Evolutionary conservation across 2,797 vertebrate genomes (phyloP).

Genomic region (Sphenodon punctatus): DNA sequence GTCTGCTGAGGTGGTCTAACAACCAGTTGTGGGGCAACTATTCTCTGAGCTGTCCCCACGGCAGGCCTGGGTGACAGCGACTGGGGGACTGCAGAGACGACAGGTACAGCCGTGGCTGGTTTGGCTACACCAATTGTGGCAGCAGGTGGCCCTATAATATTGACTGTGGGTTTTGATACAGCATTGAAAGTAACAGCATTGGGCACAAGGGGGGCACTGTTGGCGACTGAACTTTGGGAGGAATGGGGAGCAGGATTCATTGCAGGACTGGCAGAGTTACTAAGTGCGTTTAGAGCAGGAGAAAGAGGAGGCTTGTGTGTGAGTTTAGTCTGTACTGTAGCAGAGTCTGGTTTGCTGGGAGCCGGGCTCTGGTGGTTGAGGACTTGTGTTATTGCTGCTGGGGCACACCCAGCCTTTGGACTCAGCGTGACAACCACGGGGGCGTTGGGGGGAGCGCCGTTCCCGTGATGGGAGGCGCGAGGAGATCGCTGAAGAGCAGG

Average conservation of each 20-base stretch:
- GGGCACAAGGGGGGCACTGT: constrained; percentile 4
- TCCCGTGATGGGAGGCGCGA: constrained; percentile 82
- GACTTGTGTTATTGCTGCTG: constrained; percentile 59
- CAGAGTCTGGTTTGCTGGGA: constrained; percentile 57
- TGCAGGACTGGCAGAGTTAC: constrained; percentile 57
- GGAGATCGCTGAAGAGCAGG: constrained; percentile 75
- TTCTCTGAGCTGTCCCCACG: constrained; percentile 76
- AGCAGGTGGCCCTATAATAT: constrained; percentile 62
- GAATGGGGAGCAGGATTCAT: constrained; percentile 61
- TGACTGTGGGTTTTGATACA: constrained; percentile 62
- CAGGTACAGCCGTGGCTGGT: constrained; percentile 62
- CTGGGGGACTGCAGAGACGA: constrained; percentile 64
- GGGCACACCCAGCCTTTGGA: constrained; percentile 40
- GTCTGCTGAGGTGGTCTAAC: constrained; percentile 86
- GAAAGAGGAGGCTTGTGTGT: constrained; percentile 69
- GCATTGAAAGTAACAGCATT: constrained; percentile 38
- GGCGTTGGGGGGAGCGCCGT: constrained; percentile 71
- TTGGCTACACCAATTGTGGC: constrained; percentile 69
- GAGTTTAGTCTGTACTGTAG: constrained; percentile 75
- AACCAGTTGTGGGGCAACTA: constrained; percentile 86
- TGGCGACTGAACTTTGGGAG: constrained; percentile 57
- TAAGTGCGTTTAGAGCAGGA: constrained; percentile 67
- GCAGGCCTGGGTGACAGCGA: constrained; percentile 76
- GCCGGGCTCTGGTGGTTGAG: constrained; percentile 68
- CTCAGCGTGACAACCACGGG: constrained; percentile 75